Conservation (phyloP, 2,888 invertebrate species). For the Dorcus parallelipipedus region DNA sequence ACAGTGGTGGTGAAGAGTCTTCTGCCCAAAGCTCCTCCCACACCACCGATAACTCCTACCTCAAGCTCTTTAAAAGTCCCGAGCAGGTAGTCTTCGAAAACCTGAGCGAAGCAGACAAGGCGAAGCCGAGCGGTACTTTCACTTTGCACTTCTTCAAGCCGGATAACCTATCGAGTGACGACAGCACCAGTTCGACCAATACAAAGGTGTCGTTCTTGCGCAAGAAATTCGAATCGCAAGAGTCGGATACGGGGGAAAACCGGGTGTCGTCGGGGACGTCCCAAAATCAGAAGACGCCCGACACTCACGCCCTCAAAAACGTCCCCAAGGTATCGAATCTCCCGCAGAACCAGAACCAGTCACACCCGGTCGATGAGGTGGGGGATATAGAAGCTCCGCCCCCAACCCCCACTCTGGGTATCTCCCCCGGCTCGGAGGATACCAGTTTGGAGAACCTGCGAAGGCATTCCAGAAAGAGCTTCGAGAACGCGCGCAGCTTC, state of each 20-base stretch:
- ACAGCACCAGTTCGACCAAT: conserved; percentile 5
- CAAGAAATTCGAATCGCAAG: conserved; percentile 12
- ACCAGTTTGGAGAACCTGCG: conserved; percentile 15
- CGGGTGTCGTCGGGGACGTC: no score
- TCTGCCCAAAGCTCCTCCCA: conserved; percentile 6
- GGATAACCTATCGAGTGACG: conserved; percentile 9
- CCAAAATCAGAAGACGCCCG: no score
- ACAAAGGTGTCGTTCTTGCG: conserved; percentile 12
- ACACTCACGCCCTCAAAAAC: conserved; percentile 7
- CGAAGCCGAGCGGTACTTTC: not conserved
- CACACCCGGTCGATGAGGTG: not conserved
- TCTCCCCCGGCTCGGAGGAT: conserved; percentile 3
- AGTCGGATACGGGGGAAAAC: no score
- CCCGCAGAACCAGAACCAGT: conserved; percentile 1
- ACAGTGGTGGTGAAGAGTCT: conserved; percentile 10
- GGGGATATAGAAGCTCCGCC: not conserved
- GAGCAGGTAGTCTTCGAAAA: conserved; percentile 16
- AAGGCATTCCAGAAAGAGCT: conserved; percentile 24
- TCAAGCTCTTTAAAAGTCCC: conserved; percentile 16
- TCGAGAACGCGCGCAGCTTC: conserved; percentile 35
- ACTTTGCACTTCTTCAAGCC: conserved; percentile 14
- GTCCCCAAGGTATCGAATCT: conserved; percentile 14
- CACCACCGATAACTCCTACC: conserved; percentile 5
- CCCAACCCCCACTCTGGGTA: not conserved
- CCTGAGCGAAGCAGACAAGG: conserved; percentile 3